Evolutionary conservation across 2,888 invertebrate species (phyloP).

Genomic region (Dryadula phaetusa): DNA sequence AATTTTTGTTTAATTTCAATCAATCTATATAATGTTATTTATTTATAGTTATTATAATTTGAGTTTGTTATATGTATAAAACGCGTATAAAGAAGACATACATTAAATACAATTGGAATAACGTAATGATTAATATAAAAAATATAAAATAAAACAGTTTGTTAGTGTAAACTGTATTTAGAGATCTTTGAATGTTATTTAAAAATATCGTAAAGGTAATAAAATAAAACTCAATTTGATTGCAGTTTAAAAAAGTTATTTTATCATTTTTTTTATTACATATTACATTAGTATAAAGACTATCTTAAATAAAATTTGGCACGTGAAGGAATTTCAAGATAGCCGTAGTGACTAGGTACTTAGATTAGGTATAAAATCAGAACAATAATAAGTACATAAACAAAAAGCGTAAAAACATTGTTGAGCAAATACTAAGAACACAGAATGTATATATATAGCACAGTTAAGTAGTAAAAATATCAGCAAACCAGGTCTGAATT

Average conservation of each 20-base stretch:
- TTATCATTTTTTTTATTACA: constrained; percentile 8
- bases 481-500: no score
- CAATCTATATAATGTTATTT: no score
- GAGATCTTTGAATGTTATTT: not conserved
- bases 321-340: constrained; percentile 45
- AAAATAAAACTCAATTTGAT: not conserved
- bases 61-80: no score
- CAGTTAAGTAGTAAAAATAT: no score
- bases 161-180: no score
- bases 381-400: not conserved
- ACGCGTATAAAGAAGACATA: not conserved
- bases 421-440: constrained; percentile 1
- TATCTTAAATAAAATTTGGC: constrained; percentile 49
- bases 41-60: no score
- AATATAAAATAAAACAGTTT: no score
- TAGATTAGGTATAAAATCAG: constrained; percentile 6
- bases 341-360: constrained; percentile 44
- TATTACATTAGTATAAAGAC: constrained; percentile 32
- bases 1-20: no score
- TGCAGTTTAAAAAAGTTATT: constrained; percentile 20
- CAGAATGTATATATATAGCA: no score
- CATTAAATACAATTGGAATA: no score
- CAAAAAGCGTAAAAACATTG: not conserved
- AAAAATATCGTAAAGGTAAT: not conserved
- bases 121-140: no score